Base-by-base conservation (phyloP, 2,797 vertebrate genomes). In the Catamblyrhynchus diadema region DNA sequence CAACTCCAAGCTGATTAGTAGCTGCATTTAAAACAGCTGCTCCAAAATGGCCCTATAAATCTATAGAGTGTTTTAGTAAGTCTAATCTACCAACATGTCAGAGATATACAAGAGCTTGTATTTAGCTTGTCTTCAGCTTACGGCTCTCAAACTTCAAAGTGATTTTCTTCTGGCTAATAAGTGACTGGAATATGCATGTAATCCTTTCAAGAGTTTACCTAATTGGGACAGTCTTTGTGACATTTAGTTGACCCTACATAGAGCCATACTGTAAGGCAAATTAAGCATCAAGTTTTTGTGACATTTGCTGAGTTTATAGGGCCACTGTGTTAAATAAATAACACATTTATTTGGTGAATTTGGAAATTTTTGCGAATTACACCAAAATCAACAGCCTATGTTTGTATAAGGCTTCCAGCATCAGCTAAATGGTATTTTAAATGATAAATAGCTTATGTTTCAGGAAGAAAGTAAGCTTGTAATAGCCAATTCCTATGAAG, bases 111-210 rank as follows among this genome's bases (percentile, higher is more conserved):
- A 83, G 37, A 88, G 45, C 51, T 50, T 65, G 57, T 37, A 67
- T 61, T 90, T 65, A 91, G 65, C 72, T 91, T 91, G 39, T 64
- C 39, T 78, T 91, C 56, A 93, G 81, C 73, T 96, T 83, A 91
- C 0, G 0, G 47, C 47, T 93, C 44, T 90, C 77, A 92, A 48
- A 92, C 62, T 91, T 95, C 75, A 93, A 96, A 93, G 90, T 32
- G 56, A 79, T 84, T 93, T 96, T 95, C 37, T 73, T 86, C 74
- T 88, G 39, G 37, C 32, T 95, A 93, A 71, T 53, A 90, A 57
- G 30, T 42, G 50, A 75, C 44, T 0, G 12, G 81, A 94, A 88
- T 79, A 84, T 66, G 74, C 66, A 66, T 23, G 25, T 77, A 93
- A 94, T 91, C 86, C 54, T 16, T 93, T 39, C 53, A 73, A 82